phyloP scores from a whole-genome alignment of 1,140 invertebrate species.

The Sarcophaga peregrina region DNA sequence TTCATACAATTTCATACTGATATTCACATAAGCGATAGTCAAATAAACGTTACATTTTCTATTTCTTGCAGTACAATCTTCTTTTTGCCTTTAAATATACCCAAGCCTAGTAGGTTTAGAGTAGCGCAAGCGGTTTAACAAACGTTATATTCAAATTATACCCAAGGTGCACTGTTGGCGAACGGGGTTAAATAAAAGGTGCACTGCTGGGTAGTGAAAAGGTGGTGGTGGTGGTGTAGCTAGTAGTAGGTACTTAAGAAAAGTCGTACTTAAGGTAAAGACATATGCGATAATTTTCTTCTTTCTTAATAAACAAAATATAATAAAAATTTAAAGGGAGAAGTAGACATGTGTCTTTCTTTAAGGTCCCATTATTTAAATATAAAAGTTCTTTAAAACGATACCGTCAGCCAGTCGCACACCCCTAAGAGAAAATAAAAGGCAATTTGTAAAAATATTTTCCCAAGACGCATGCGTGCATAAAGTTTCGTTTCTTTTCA shows the following conservation, averaged over 20 bases:
- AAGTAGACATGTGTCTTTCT: conserved; percentile 31
- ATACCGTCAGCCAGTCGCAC: not conserved
- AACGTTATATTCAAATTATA: conserved; percentile 34
- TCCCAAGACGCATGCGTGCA: conserved; percentile 31
- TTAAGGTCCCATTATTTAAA: no score
- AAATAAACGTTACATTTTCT: no score
- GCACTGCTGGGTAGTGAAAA: not conserved
- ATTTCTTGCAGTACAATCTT: no score
- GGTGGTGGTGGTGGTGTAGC: conserved; percentile 4
- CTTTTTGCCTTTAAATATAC: no score
- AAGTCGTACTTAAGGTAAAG: no score
- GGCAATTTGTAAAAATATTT: not conserved
- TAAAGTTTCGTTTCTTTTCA: conserved; percentile 16
- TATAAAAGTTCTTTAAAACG: no score
- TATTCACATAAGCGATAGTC: no score
- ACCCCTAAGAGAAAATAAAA: not conserved
- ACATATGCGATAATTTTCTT: no score
- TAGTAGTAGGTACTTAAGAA: conserved; percentile 4
- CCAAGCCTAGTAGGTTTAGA: no score
- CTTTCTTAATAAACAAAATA: no score
- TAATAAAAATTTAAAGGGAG: not conserved
- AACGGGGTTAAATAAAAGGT: not conserved
- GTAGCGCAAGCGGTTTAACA: no score
- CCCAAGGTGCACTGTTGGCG: conserved; percentile 1
- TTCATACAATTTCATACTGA: no score